phyloP scores from a whole-genome alignment of 2,113 vertebrate species.

The Pomatorhinus ruficollis region DNA sequence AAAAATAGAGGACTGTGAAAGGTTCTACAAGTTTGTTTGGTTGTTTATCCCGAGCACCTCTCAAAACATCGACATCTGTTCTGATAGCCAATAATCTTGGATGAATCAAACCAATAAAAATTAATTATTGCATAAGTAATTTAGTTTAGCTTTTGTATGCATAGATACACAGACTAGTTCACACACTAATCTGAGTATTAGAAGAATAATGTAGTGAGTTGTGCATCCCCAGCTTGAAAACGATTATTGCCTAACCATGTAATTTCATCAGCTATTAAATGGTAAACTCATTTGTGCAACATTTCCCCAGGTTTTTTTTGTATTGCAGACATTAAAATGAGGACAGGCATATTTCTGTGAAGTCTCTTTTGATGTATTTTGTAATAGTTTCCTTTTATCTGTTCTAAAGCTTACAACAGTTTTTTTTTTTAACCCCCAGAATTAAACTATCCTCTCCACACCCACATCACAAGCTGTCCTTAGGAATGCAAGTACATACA shows the following conservation, averaged over 20 bases:
- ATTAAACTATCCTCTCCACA: neutral
- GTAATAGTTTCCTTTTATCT: constrained; percentile 10
- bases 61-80: neutral
- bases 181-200: neutral
- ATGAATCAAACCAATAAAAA: neutral
- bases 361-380: constrained; percentile 43
- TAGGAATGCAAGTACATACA: neutral
- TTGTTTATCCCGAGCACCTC: neutral
- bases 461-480: neutral
- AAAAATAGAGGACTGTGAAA: neutral
- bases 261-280: constrained; percentile 25
- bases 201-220: neutral
- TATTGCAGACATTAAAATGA: neutral
- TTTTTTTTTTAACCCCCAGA: too few relatives aligned
- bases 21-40: neutral
- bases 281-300: constrained; percentile 20
- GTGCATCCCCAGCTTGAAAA: neutral
- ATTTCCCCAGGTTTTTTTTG: neutral
- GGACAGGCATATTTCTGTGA: neutral
- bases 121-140: neutral
- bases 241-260: neutral
- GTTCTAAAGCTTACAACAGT: neutral
- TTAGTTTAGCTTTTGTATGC: neutral
- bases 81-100: neutral
- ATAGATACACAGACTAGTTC: neutral